Evolutionary conservation across 1,140 invertebrate species (phyloP).

Genomic region (Nomia melanderi): DNA sequence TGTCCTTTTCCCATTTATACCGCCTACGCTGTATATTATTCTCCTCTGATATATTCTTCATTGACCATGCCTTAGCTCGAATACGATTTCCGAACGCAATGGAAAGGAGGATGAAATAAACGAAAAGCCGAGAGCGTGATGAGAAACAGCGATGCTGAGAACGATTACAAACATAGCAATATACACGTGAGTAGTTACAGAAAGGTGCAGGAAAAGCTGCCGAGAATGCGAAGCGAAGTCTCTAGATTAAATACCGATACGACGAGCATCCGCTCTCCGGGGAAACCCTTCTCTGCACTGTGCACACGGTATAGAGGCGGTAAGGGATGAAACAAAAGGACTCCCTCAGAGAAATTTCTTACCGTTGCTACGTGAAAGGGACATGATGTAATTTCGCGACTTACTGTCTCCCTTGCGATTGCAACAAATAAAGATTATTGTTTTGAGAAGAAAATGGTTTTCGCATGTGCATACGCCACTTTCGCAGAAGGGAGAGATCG

Average conservation of each 20-base stretch:
- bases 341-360: slow-evolving; percentile 42
- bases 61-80: neutral
- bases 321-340: slow-evolving; percentile 36
- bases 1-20: no score
- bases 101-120: slow-evolving; percentile 7
- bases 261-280: slow-evolving; percentile 31
- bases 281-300: slow-evolving; percentile 25
- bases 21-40: no score
- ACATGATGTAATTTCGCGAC: slow-evolving; percentile 3
- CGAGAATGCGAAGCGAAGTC: slow-evolving; percentile 55
- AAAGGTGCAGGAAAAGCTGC: slow-evolving; percentile 31
- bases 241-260: slow-evolving; percentile 68
- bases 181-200: slow-evolving; percentile 27
- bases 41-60: neutral
- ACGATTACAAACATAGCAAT: slow-evolving; percentile 39
- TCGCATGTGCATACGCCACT: no score
- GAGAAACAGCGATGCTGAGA: slow-evolving; percentile 52
- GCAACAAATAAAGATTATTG: no score
- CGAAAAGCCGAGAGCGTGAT: slow-evolving; percentile 32
- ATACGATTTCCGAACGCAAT: neutral
- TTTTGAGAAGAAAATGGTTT: no score
- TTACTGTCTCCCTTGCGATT: no score
- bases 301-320: neutral
- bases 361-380: slow-evolving; percentile 39
- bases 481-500: no score